Evolutionary conservation across 2,113 vertebrate species (phyloP).

Genomic region (Salvelinus sp.): DNA sequence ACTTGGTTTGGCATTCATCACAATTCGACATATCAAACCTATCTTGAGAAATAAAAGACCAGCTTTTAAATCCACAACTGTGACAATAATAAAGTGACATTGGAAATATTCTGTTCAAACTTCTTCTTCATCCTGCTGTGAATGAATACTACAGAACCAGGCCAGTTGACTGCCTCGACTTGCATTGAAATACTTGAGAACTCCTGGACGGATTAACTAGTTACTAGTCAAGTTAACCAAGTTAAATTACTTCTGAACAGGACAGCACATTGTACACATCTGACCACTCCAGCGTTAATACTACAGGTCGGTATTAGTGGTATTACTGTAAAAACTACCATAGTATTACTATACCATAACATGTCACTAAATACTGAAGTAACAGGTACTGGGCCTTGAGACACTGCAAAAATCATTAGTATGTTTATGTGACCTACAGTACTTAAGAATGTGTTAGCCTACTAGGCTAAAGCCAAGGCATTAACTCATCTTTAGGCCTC

Average conservation of each 20-base stretch:
- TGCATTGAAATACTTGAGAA: background rate
- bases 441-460: background rate
- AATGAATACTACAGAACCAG: background rate
- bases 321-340: background rate
- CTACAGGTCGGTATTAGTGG: background rate
- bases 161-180: background rate
- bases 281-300: background rate
- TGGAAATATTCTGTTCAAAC: slow-evolving; percentile 22
- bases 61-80: slow-evolving; percentile 42
- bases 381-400: background rate
- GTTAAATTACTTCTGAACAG: background rate
- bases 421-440: background rate
- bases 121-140: background rate
- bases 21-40: slow-evolving; percentile 33
- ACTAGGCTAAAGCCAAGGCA: no score
- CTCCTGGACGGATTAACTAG: background rate
- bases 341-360: no score
- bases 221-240: background rate
- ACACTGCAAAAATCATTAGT: background rate
- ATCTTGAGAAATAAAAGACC: slow-evolving; percentile 41
- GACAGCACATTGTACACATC: slow-evolving; percentile 3
- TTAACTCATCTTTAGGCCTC: no score
- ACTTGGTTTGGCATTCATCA: slow-evolving; percentile 57
- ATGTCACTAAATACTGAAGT: background rate
- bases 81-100: slow-evolving; percentile 38